A percentile compares a stretch with the other conserved stretches of the same genome.
Conservation (phyloP, 2,113 vertebrate species). For the Ictalurus punctatus region DNA sequence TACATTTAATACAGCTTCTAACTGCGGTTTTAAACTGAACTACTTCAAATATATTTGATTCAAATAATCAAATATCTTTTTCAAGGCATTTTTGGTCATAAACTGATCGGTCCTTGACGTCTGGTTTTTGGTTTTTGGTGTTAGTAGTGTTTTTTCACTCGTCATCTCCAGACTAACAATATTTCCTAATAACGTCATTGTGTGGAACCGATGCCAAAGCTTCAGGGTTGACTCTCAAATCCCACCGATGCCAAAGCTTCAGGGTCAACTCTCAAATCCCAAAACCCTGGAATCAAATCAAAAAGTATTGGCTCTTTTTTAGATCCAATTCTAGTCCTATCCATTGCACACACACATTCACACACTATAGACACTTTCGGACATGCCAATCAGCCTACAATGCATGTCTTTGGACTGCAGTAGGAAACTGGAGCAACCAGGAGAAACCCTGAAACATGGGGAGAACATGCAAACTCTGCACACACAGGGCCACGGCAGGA, state of each 20-base stretch:
- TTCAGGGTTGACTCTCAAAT: background rate
- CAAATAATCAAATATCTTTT: no score
- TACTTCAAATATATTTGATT: background rate
- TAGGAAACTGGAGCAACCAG: no score
- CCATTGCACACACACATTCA: no score
- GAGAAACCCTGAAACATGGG: no score
- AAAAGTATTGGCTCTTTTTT: background rate
- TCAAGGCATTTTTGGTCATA: background rate
- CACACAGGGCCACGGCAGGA: no score
- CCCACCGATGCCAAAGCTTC: background rate
- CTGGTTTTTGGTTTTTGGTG: background rate
- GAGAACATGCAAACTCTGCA: no score
- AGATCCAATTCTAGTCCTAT: background rate
- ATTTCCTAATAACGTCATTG: background rate
- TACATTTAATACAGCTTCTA: no score
- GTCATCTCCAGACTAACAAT: background rate
- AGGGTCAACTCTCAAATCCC: background rate
- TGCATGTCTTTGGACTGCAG: no score
- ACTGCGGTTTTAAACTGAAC: background rate
- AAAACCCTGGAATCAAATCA: background rate
- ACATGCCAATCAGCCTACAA: no score
- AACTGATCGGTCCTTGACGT: background rate
- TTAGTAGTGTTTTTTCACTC: background rate
- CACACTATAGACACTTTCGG: no score
- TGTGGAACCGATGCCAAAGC: background rate